Evolutionary conservation across 2,888 invertebrate genomes (phyloP).

Genomic region (Elysia crispata): DNA sequence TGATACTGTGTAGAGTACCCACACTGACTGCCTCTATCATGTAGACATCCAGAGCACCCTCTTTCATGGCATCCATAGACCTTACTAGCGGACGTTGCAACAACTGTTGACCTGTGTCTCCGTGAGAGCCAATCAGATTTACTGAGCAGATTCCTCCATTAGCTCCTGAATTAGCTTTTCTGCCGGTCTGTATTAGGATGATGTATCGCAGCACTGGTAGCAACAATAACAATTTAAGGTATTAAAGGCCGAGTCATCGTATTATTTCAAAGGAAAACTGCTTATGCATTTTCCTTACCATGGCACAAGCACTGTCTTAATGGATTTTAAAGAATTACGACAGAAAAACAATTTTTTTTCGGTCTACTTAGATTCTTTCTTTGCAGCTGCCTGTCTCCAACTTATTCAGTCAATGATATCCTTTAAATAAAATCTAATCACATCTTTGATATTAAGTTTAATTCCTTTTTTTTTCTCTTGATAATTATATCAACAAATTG

Average conservation of each 20-base stretch:
- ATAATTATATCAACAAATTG: no score
- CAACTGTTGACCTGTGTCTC: constrained; percentile 68
- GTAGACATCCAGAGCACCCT: constrained; percentile 70
- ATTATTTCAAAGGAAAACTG: background rate
- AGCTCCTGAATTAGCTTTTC: constrained; percentile 64
- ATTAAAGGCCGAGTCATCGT: background rate
- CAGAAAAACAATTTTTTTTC: no score
- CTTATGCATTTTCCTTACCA: background rate
- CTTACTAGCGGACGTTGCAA: constrained; percentile 48
- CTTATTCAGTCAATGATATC: no score
- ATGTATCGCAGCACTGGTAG: constrained; percentile 69
- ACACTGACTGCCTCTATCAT: constrained; percentile 73
- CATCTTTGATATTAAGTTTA: no score
- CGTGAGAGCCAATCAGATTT: constrained; percentile 69
- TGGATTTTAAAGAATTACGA: no score
- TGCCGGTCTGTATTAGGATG: constrained; percentile 72
- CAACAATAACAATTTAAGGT: background rate
- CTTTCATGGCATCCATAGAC: constrained; percentile 51
- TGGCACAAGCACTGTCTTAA: background rate
- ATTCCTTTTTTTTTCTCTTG: no score
- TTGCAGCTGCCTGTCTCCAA: no score
- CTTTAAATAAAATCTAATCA: no score
- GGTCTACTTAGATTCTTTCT: no score
- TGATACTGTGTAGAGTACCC: constrained; percentile 67
- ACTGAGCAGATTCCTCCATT: constrained; percentile 67